These are phyloP conservation scores for Triplophysa dalaica DNA, from an alignment of 2,113 vertebrate genomes.

Conservation along the genomic window DNA sequence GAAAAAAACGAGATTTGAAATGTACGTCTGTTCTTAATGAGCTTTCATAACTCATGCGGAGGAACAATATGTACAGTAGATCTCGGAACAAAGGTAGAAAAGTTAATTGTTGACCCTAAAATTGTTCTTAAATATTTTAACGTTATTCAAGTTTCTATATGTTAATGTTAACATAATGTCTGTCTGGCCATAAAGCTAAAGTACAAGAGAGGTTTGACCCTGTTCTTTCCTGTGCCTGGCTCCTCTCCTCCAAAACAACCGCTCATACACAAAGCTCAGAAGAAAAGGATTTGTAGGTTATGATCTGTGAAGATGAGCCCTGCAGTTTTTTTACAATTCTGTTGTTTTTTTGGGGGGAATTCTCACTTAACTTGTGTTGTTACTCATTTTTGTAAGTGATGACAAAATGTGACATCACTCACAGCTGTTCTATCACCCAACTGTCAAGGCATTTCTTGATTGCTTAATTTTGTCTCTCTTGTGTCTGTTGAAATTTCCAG, in stretches of 20 bases:
- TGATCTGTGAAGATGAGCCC: background rate
- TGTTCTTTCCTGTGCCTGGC: background rate
- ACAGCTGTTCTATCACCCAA: background rate
- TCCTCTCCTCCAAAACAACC: background rate
- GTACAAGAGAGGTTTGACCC: background rate
- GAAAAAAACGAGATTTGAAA: background rate
- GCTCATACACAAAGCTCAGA: background rate
- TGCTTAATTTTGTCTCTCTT: conserved; percentile 26
- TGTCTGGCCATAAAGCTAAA: background rate
- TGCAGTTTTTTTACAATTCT: background rate
- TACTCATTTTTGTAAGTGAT: background rate
- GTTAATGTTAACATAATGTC: background rate
- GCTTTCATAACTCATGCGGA: background rate
- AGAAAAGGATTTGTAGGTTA: background rate
- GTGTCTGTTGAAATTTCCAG: background rate
- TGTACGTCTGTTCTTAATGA: background rate
- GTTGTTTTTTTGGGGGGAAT: background rate
- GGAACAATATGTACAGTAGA: conserved; percentile 5
- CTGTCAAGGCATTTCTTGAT: conserved; percentile 15
- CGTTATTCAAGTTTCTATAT: conserved; percentile 17
- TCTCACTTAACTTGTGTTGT: background rate
- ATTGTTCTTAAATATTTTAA: conserved; percentile 19
- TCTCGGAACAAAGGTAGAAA: background rate
- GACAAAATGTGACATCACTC: background rate
- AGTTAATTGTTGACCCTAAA: background rate